Evolutionary conservation across 2,888 invertebrate genomes (phyloP).

Genomic region (Drosophila bunnanda): DNA sequence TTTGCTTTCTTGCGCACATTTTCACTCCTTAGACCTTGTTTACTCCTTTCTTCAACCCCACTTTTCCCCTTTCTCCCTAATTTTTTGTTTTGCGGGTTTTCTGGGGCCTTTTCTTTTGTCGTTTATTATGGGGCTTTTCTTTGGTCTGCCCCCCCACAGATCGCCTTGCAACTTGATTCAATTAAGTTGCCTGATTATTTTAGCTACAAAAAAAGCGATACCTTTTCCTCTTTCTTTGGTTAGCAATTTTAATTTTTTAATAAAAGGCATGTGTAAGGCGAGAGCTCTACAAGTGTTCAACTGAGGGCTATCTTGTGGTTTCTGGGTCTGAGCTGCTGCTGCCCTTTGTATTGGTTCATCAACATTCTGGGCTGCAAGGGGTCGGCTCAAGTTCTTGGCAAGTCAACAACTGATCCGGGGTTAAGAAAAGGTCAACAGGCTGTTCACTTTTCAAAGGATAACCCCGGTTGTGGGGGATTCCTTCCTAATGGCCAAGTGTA

Average conservation of each 20-base stretch:
- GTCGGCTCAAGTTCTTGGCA: constrained; percentile 28
- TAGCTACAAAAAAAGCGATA: constrained; percentile 50
- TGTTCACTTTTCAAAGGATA: constrained; percentile 35
- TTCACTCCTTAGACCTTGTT: constrained; percentile 65
- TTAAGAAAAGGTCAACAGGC: constrained; percentile 40
- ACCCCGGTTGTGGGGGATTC: not conserved
- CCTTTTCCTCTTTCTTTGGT: constrained; percentile 10
- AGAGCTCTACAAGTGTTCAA: constrained; percentile 44
- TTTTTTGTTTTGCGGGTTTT: constrained; percentile 30
- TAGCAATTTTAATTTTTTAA: constrained; percentile 50
- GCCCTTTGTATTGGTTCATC: constrained; percentile 25
- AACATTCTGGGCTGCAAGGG: constrained; percentile 11
- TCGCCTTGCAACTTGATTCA: constrained; percentile 62
- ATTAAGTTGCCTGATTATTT: constrained; percentile 76
- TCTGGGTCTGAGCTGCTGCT: not conserved
- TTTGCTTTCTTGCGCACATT: constrained; percentile 68
- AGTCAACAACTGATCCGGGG: constrained; percentile 45
- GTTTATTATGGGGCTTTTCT: constrained; percentile 45
- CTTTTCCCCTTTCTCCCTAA: constrained; percentile 18
- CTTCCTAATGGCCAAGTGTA: constrained; percentile 34
- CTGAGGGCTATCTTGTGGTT: constrained; percentile 24
- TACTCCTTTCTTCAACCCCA: constrained; percentile 27
- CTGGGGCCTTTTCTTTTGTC: constrained; percentile 55
- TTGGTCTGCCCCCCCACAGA: constrained; percentile 16
- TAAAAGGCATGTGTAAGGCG: constrained; percentile 42